These are phyloP conservation scores for Lathamus discolor DNA, from an alignment of 2,113 vertebrate species.

Conservation along the genomic window DNA sequence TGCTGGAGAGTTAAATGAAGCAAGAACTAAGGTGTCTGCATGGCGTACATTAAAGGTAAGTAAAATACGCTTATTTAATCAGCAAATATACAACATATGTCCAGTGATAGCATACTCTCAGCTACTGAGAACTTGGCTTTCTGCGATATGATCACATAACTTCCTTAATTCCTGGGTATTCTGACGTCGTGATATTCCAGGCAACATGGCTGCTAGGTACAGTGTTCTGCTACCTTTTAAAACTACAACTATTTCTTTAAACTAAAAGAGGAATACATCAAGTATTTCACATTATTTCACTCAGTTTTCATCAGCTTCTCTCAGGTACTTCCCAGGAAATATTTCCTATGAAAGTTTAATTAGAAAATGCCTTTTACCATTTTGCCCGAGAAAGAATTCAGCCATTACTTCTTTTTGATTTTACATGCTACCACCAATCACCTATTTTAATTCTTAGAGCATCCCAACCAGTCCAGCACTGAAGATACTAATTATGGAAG, in stretches of 20 bases:
- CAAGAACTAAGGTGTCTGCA: not conserved
- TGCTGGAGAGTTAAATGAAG: not conserved
- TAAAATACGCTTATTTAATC: not conserved
- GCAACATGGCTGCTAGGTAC: not conserved
- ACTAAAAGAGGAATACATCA: not conserved
- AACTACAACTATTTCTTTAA: not conserved
- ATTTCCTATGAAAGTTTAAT: constrained; percentile 16
- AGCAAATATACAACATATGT: not conserved
- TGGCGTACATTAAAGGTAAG: not conserved
- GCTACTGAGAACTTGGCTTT: not conserved
- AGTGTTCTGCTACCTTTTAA: not conserved
- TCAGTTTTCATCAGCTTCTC: not conserved
- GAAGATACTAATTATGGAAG: not conserved
- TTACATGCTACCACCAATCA: not conserved
- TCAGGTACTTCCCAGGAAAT: not conserved
- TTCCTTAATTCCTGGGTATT: not conserved
- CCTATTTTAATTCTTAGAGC: constrained; percentile 16
- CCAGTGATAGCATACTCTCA: not conserved
- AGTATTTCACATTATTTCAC: not conserved
- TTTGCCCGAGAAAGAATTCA: not conserved
- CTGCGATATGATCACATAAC: not conserved
- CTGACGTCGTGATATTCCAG: not conserved
- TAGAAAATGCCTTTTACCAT: not conserved
- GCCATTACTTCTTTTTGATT: not conserved
- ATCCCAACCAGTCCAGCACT: not conserved